Base-by-base conservation (phyloP, 2,797 vertebrate genomes). In the Poecilia velifera region DNA sequence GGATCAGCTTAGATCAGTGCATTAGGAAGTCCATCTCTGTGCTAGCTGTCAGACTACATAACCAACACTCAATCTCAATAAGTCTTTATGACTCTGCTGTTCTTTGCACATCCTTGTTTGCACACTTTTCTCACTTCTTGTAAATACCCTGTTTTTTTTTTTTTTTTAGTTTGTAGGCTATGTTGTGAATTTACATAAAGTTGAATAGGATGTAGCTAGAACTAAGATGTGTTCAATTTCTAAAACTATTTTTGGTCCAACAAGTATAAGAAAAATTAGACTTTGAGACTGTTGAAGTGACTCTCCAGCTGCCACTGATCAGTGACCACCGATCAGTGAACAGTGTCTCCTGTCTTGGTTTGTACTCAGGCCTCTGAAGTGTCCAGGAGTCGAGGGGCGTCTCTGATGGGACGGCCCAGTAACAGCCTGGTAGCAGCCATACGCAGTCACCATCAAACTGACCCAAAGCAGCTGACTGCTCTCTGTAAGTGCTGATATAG, bases 401-500 rank as follows among this genome's bases (percentile, higher is more conserved):
- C 98, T 84, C 92, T 99, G 66, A 91, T 97, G 93, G 89, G 94
- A 83, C 93, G 98, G 78, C 97, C 98, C 71, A 97, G 97, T 76
- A 97, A 99, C 90, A 97, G 97, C 84, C 92, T 99, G 0, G 96
- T 98, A 0, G 96, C 98, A 59, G 96, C 98, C 76, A 97, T 99
- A 89, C 95, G 97, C 83, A 97, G 93, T 92, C 98, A 98, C 82
- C 95, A 98, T 87, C 97, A 97, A 66, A 92, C 95, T 0, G 97
- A 99, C 88, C 55, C 96, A 0, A 95, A 97, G 77, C 97, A 97
- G 39, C 89, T 96, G 80, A 96, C 94, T 92, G 89, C 94, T 95
- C 90, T 90, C 46, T 93, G 94, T 95, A 91, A 47, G 89, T 22
- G 1, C 36, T 0, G 16, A 25, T 36, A 36, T 0, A 13, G 28